Conservation (phyloP, 2,888 invertebrate genomes). For the Hydrotaea cyrtoneurina region DNA sequence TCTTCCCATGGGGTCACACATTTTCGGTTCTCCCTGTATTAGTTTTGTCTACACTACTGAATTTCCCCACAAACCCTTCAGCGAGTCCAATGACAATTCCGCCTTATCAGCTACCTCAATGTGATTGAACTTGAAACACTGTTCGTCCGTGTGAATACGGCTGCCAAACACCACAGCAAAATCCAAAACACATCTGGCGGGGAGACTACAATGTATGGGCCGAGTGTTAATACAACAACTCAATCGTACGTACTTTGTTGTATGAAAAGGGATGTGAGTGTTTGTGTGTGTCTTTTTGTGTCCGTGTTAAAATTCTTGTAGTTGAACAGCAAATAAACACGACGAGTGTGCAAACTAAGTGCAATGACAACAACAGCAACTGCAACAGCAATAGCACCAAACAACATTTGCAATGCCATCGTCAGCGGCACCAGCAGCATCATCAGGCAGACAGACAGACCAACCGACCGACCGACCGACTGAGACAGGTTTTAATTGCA, state of each 20-base stretch:
- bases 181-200: not conserved
- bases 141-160: not conserved
- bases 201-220: not conserved
- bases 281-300: not conserved
- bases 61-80: no score
- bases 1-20: no score
- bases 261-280: not conserved
- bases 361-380: not conserved
- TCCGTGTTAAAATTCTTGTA: not conserved
- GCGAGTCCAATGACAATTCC: no score
- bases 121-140: no score
- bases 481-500: constrained; percentile 49
- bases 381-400: not conserved
- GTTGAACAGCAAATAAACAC: not conserved
- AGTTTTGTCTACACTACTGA: no score
- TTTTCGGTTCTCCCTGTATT: no score
- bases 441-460: not conserved
- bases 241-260: not conserved
- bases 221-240: constrained; percentile 1
- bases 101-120: no score
- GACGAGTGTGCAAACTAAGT: not conserved
- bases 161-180: no score
- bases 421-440: not conserved
- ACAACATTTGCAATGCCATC: not conserved
- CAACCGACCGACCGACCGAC: no score